Conservation (phyloP, 2,797 vertebrate species). For the Melanotaenia maccullochi region DNA sequence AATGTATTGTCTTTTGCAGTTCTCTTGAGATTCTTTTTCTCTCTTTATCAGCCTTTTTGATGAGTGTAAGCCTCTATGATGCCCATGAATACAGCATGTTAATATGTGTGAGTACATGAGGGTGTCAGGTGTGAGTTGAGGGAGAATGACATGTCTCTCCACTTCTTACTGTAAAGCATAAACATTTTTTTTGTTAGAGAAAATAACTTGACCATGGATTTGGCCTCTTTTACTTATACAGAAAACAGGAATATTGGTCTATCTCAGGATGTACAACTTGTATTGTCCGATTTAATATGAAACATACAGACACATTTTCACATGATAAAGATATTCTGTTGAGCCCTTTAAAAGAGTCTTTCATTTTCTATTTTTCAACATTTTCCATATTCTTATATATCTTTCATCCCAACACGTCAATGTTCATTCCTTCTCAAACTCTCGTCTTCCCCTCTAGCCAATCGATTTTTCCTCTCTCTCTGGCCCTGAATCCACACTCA, state of each 20-base stretch:
- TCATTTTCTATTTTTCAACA: neutral
- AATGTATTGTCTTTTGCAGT: conserved; percentile 16
- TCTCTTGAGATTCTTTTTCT: conserved; percentile 24
- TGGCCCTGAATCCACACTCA: conserved; percentile 17
- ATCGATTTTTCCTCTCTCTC: neutral
- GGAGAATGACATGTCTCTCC: conserved; percentile 21
- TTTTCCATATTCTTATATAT: neutral
- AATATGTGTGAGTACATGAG: conserved; percentile 58
- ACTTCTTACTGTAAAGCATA: conserved; percentile 21
- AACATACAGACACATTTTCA: neutral
- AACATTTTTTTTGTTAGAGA: conserved; percentile 2
- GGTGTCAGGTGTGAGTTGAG: conserved; percentile 55
- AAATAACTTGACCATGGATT: conserved; percentile 1
- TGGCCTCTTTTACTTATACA: neutral
- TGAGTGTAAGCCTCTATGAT: conserved; percentile 49
- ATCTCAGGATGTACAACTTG: conserved; percentile 11
- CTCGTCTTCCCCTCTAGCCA: conserved; percentile 9
- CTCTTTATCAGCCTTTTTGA: conserved; percentile 26
- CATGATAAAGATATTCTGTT: neutral
- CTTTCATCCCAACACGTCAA: neutral
- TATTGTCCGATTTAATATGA: neutral
- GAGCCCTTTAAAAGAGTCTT: neutral
- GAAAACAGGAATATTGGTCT: neutral
- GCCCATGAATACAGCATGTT: conserved; percentile 30
- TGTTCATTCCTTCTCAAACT: neutral